Conservation (phyloP, 2,888 invertebrate species). For the Leptinotarsa rubiginosa region DNA sequence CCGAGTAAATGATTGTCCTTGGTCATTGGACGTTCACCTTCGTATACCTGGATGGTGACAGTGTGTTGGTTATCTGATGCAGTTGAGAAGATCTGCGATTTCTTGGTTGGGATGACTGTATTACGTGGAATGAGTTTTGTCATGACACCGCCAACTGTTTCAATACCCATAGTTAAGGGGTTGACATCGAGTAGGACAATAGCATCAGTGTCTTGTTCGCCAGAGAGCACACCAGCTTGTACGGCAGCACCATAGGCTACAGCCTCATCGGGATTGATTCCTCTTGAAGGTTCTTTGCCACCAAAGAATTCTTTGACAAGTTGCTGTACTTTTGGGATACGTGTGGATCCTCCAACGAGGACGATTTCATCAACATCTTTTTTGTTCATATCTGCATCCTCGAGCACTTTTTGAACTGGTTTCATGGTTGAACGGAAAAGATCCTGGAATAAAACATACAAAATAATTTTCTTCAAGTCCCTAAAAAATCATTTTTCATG, state of each 20-base stretch:
- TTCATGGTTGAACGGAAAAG: constrained; percentile 92
- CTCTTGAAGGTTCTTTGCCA: constrained; percentile 97
- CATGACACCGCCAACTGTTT: constrained; percentile 99
- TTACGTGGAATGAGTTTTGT: constrained; percentile 98
- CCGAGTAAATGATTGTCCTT: constrained; percentile 99
- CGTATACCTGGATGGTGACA: constrained; percentile 98
- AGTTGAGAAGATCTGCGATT: constrained; percentile 99
- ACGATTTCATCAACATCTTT: constrained; percentile 99
- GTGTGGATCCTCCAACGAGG: constrained; percentile 97
- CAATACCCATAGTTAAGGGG: constrained; percentile 98
- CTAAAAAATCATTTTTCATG: too few species aligned
- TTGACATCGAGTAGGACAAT: constrained; percentile 96
- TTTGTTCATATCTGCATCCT: constrained; percentile 99
- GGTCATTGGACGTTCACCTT: constrained; percentile 99
- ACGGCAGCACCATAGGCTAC: constrained; percentile 99
- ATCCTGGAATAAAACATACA: constrained; percentile 64
- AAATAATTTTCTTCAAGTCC: too few species aligned
- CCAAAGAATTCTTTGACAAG: constrained; percentile 94
- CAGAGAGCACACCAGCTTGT: constrained; percentile 97
- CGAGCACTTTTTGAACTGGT: constrained; percentile 94
- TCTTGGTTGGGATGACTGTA: constrained; percentile 99
- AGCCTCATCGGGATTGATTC: constrained; percentile 99
- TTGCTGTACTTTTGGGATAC: constrained; percentile 98
- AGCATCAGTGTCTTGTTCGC: constrained; percentile 97
- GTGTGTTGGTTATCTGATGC: constrained; percentile 99